Evolutionary conservation across 2,797 vertebrate genomes (phyloP).

Genomic region (Lepus townsendii): DNA sequence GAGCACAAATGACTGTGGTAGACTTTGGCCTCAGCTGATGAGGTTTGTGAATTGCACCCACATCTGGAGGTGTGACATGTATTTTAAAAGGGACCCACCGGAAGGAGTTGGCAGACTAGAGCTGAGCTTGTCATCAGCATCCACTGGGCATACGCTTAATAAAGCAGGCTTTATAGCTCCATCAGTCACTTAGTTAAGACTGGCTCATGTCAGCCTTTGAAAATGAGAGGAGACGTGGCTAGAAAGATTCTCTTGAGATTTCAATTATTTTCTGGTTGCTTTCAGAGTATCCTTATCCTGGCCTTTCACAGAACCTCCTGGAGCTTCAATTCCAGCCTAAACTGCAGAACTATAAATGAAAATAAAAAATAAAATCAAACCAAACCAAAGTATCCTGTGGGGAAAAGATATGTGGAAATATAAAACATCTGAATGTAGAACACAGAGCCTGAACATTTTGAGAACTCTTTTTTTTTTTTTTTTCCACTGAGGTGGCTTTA

Average conservation of each 20-base stretch:
- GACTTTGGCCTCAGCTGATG: not conserved
- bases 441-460: not conserved
- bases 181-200: slow-evolving; percentile 29
- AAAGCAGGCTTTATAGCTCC: slow-evolving; percentile 32
- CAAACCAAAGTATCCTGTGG: not conserved
- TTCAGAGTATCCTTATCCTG: not conserved
- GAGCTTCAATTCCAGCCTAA: not conserved
- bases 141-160: not conserved
- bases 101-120: not conserved
- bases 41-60: not conserved
- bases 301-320: slow-evolving; percentile 14
- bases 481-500: not conserved
- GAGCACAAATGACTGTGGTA: not conserved
- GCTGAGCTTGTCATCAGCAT: not conserved
- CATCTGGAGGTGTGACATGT: not conserved
- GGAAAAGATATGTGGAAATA: not conserved
- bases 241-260: slow-evolving; percentile 47
- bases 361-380: slow-evolving; percentile 13
- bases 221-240: not conserved
- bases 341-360: slow-evolving; percentile 26
- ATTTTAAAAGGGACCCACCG: not conserved
- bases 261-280: slow-evolving; percentile 40
- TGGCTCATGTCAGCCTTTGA: not conserved
- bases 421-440: slow-evolving; percentile 28
- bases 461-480: not conserved